Conservation (phyloP, 2,797 vertebrate species). For the Myioborus melanocephalus region DNA sequence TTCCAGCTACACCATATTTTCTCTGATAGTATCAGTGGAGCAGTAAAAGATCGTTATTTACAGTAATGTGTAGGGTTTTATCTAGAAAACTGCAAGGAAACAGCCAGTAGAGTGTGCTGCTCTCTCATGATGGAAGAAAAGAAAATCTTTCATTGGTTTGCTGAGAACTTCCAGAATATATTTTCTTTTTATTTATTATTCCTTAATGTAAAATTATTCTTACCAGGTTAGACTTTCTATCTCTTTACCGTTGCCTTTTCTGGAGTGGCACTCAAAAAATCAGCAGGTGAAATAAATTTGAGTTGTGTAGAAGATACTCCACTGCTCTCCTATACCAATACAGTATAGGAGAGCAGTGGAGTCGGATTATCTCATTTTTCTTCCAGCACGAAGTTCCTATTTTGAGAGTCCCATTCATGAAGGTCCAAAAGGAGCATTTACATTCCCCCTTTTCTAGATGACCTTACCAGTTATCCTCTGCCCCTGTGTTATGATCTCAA, state of each 20-base stretch:
- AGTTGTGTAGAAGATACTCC: background rate
- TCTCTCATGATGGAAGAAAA: constrained; percentile 39
- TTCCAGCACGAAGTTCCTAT: constrained; percentile 61
- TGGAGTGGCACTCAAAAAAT: background rate
- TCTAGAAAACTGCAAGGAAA: constrained; percentile 19
- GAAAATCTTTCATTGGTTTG: background rate
- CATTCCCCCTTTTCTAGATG: constrained; percentile 64
- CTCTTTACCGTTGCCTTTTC: background rate
- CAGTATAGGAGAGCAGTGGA: background rate
- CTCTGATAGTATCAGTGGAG: background rate
- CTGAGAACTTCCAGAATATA: background rate
- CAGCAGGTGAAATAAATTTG: background rate
- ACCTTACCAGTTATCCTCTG: constrained; percentile 72
- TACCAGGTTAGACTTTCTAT: background rate
- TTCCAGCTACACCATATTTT: background rate
- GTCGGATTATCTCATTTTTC: constrained; percentile 66
- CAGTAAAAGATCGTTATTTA: background rate
- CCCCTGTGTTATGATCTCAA: constrained; percentile 69
- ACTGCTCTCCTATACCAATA: background rate
- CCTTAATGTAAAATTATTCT: background rate
- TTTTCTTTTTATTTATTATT: constrained; percentile 8
- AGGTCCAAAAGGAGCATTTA: constrained; percentile 69
- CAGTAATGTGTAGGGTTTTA: background rate
- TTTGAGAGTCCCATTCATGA: constrained; percentile 71
- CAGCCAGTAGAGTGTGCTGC: constrained; percentile 73